Evolutionary conservation across 2,797 vertebrate genomes (phyloP), one percentile per base, ranked within the genome.

Genomic region (Labeo calbasu): DNA sequence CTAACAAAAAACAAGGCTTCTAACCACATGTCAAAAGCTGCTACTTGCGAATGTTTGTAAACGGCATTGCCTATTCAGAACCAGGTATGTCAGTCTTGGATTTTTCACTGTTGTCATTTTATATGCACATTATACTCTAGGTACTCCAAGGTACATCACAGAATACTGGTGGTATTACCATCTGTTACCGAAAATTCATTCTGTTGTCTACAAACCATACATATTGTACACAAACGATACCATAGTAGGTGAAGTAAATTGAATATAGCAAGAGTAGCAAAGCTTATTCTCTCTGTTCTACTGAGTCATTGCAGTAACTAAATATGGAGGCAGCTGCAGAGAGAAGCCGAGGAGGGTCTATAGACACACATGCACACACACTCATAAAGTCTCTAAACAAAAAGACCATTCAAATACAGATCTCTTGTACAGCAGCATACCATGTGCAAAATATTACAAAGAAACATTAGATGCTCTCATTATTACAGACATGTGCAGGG

Each of bases 281-380:
- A 23, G 28, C 68, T 69, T 32, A 75, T 78, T 85, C 17, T 83
- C 12, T 70, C 68, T 61, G 10, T 83, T 84, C 36, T 69, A 40
- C 43, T 63, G 80, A 84, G 86, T 84, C 86, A 87, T 85, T 91
- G 14, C 70, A 79, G 92, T 93, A 93, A 93, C 88, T 80, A 86
- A 92, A 93, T 91, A 92, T 90, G 85, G 86, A 89, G 90, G 90
- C 91, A 93, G 92, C 90, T 91, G 91, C 85, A 63, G 61, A 81
- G 83, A 85, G 70, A 66, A 57, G 70, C 53, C 40, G 17, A 79
- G 77, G 70, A 83, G 57, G 61, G 68, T 77, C 50, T 68, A 46
- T 14, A 59, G 43, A 79, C 25, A 50, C 50, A 77, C 36, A 72
- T 25, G 76, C 71, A 77, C 82, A 59, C 32, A 32, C 77, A 57